Base-by-base conservation (phyloP, 1,140 invertebrate genomes). In the Drosophila athabasca region DNA sequence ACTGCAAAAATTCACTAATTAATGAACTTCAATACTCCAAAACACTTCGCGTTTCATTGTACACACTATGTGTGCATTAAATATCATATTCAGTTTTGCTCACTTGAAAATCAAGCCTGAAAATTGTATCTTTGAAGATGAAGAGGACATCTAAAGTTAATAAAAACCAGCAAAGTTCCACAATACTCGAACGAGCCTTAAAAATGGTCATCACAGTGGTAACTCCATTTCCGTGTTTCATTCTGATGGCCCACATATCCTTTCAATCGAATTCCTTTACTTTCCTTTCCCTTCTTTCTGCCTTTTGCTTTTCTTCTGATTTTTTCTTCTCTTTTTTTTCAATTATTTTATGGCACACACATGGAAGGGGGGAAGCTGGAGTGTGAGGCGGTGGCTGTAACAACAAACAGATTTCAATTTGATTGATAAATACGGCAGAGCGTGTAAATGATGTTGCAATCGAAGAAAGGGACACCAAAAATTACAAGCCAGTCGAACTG, bases 381-480 rank as follows among this genome's bases (percentile, higher is more conserved):
- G 45, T 31, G 7, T 31, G 31, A 44, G 65, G 66, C 22, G 35
- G 29, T 29, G 35, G 35, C 58, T 65, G 69, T 62, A 78, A 87
- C 82, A 87, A 87, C 78, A 85, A 85, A 85, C 76, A 82, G 78
- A 85, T 87, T 88, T 87, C 83, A 87, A 87, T 87, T 82, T 88
- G 83, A 88, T 87, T 87, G 82, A 87, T 87, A 87, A 87, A 88
- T 79, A 69, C 67, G 41, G 49, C 55, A 78, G 58, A 57, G 50
- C 69, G 72, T 80, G 72, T 73, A 75, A 81, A 75, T 75, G 82
- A 60, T 87, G 74, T 85, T 84, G 72, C 72, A 85, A 85, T 81
- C 73, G 64, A 50, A 59, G 73, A 74, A 87, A 87, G 65, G 77
- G 74, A 78, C 82, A 79, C 48, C 59, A 64, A 58, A 67, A 87